A percentile compares a stretch with the other conserved stretches of the same genome.
These are phyloP conservation scores for Typhlichthys subterraneus DNA, from an alignment of 2,797 vertebrate species.

Conservation along the genomic window DNA sequence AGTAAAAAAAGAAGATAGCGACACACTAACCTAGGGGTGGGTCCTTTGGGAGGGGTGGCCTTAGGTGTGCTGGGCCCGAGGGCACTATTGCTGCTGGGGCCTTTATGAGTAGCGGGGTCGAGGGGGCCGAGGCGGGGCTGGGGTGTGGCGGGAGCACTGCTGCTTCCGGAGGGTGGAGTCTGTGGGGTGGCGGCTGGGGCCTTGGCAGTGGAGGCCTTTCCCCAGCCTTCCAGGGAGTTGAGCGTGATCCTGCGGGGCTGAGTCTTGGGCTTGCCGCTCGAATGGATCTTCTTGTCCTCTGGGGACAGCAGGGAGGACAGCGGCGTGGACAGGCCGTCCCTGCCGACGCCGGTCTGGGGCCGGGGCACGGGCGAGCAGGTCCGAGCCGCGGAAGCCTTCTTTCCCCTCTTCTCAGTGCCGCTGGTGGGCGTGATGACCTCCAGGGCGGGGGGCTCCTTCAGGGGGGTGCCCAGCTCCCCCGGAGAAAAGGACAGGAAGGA, in stretches of 20 bases:
- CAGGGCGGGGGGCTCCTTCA: constrained; percentile 88
- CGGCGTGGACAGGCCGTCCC: constrained; percentile 37
- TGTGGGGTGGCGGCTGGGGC: constrained; percentile 33
- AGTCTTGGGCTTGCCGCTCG: constrained; percentile 69
- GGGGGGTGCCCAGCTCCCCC: constrained; percentile 85
- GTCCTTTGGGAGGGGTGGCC: constrained; percentile 66
- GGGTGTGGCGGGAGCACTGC: constrained; percentile 53
- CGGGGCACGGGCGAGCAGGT: constrained; percentile 78
- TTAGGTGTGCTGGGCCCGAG: constrained; percentile 59
- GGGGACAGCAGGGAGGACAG: constrained; percentile 53
- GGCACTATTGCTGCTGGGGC: constrained; percentile 40
- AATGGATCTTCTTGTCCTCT: constrained; percentile 79
- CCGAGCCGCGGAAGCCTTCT: constrained; percentile 72
- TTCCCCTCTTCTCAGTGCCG: constrained; percentile 85
- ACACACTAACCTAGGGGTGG: constrained; percentile 82
- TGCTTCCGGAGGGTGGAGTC: constrained; percentile 36
- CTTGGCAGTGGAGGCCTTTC: constrained; percentile 78
- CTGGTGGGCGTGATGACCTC: constrained; percentile 72
- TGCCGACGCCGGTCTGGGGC: constrained; percentile 32
- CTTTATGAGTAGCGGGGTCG: constrained; percentile 58
- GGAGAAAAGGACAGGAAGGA: constrained; percentile 93
- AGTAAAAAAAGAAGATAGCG: not conserved
- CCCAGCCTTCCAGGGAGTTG: constrained; percentile 90
- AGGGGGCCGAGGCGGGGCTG: constrained; percentile 37
- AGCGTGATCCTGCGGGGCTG: constrained; percentile 89